Conservation (phyloP, 2,113 vertebrate genomes). For the Irena cyanogastra region DNA sequence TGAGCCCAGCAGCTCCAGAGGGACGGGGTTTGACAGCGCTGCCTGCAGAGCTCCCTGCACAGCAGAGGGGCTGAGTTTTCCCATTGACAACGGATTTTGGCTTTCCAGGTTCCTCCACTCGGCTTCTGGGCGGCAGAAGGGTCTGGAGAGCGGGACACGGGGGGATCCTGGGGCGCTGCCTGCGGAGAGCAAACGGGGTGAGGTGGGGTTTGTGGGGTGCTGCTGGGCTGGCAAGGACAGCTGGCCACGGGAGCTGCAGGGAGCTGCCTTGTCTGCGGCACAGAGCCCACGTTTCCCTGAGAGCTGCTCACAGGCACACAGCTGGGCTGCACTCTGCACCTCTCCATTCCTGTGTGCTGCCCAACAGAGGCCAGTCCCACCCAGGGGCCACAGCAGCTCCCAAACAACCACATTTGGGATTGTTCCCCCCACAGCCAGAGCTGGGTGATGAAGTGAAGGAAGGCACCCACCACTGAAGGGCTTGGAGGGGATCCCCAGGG, state of each 20-base stretch:
- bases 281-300: neutral
- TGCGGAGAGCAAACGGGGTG: too few species aligned
- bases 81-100: neutral
- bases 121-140: neutral
- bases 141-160: too few species aligned
- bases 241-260: conserved; percentile 43
- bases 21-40: neutral
- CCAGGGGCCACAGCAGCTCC: neutral
- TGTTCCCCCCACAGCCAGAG: neutral
- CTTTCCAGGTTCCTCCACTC: neutral
- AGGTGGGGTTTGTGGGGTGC: too few species aligned
- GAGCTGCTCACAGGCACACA: neutral
- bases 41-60: neutral
- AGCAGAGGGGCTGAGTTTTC: neutral
- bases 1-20: neutral
- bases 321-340: neutral
- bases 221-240: neutral
- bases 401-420: neutral
- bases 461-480: neutral
- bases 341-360: neutral
- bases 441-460: neutral
- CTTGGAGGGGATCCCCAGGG: neutral
- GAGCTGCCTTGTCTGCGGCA: conserved; percentile 1
- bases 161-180: too few species aligned
- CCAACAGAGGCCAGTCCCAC: neutral